Evolutionary conservation across 2,888 invertebrate species (phyloP), one percentile per base, ranked within the genome.

Genomic region (Phyllotreta striolata): DNA sequence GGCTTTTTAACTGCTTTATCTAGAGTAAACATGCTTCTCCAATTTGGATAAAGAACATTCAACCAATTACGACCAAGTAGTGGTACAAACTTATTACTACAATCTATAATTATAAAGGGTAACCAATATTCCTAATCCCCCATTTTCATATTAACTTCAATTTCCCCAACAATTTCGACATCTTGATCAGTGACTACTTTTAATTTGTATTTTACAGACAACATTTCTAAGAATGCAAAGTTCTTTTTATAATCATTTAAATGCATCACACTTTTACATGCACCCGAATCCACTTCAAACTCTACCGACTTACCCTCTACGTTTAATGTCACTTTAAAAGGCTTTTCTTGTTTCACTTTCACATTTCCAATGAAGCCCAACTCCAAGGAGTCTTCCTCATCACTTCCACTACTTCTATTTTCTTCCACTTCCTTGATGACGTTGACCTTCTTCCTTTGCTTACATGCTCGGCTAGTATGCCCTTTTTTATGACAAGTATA

Each of bases 131-230:
- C 24, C 40, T 52, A 14, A 24, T 41, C n/a, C n/a, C n/a, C n/a
- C n/a, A n/a, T n/a, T n/a, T n/a, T n/a, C n/a, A 6, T 38, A 2
- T 46, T 47, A 39, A 51, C 64, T 55, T 55, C 34, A 47, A 47
- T 55, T 46, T 64, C 44, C 37, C 64, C 59, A 40, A 64, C 40
- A 9, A 62, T 49, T 44, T 51, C 7, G 3, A 67, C 57, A 8
- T 62, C 52, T 55, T 67, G 39, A 14, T 59, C 66, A 13, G 66
- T 64, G 12, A 64, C 55, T 5, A 59, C 62, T 47, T 46, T 67
- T 8, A 67, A 40, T 46, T 62, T 62, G 52, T 41, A 62, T n/a
- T 49, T 62, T 12, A 57, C 44, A 10, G 14, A 9, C 12, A 44
- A n/a, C 38, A 49, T 34, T 46, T 61, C 49, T 34, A 64, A 37